A percentile compares a stretch with the other conserved stretches of the same genome.
phyloP scores from a whole-genome alignment of 2,888 invertebrate species.

The Euplexia lucipara region DNA sequence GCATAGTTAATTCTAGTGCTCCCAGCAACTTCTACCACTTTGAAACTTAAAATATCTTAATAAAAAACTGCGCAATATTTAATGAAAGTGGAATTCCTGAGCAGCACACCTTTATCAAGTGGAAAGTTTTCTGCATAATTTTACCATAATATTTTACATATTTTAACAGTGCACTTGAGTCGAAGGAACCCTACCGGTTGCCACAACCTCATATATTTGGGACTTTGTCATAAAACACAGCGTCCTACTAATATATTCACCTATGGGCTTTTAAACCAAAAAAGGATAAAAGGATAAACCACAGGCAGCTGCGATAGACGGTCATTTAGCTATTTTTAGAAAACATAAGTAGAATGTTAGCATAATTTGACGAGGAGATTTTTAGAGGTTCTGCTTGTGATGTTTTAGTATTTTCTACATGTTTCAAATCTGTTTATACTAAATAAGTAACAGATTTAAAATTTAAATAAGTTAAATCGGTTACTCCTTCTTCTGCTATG shows the following conservation, averaged over 20 bases:
- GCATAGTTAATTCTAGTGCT: constrained; percentile 2
- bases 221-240: constrained; percentile 59
- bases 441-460: too few relatives aligned
- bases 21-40: constrained; percentile 1
- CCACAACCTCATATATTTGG: constrained; percentile 56
- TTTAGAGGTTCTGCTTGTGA: not conserved
- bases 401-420: not conserved
- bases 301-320: constrained; percentile 54
- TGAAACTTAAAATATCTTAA: constrained; percentile 43
- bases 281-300: constrained; percentile 62
- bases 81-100: constrained; percentile 45
- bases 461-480: too few relatives aligned
- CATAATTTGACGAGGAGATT: not conserved
- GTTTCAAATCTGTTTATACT: too few relatives aligned
- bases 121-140: constrained; percentile 52
- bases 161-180: constrained; percentile 56
- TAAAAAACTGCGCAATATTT: constrained; percentile 50
- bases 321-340: constrained; percentile 57
- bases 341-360: constrained; percentile 25
- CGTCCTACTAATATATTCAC: constrained; percentile 53
- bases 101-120: constrained; percentile 40
- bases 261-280: constrained; percentile 52
- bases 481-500: too few relatives aligned
- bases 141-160: constrained; percentile 59
- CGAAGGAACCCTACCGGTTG: constrained; percentile 27